phyloP scores from a whole-genome alignment of 2,797 vertebrate species.

The Morelia viridis region DNA sequence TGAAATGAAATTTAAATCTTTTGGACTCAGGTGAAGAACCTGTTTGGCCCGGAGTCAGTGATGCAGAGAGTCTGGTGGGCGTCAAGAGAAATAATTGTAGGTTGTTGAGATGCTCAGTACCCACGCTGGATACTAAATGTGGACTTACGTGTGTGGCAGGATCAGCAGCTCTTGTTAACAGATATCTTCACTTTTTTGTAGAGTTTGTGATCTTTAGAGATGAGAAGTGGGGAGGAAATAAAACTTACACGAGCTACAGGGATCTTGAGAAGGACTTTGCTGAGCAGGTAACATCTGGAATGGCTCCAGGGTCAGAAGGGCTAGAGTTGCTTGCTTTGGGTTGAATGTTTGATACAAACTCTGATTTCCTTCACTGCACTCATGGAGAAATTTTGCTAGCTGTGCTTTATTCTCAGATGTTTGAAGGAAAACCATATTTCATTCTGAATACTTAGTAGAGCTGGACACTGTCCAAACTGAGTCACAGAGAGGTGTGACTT shows the following conservation, averaged over 20 bases:
- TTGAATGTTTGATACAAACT: not conserved
- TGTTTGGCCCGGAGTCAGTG: not conserved
- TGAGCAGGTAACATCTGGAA: constrained; percentile 77
- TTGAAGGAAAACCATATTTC: not conserved
- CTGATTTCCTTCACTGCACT: no score
- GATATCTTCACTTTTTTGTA: constrained; percentile 51
- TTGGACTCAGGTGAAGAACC: not conserved
- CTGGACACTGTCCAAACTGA: not conserved
- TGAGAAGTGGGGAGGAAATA: constrained; percentile 92
- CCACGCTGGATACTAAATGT: no score
- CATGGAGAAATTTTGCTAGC: not conserved
- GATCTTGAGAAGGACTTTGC: constrained; percentile 92
- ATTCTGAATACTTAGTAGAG: not conserved
- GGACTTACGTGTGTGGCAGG: not conserved
- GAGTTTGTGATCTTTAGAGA: constrained; percentile 92
- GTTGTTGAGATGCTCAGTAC: not conserved
- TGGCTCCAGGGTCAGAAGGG: no score
- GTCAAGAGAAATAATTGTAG: not conserved
- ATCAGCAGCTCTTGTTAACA: not conserved
- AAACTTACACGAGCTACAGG: constrained; percentile 83
- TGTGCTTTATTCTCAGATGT: not conserved
- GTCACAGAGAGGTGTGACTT: not conserved
- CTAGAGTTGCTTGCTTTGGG: not conserved
- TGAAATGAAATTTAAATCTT: not conserved
- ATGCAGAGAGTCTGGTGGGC: not conserved